Base-by-base conservation (phyloP, 2,797 vertebrate genomes). In the Australoheros facetus region DNA sequence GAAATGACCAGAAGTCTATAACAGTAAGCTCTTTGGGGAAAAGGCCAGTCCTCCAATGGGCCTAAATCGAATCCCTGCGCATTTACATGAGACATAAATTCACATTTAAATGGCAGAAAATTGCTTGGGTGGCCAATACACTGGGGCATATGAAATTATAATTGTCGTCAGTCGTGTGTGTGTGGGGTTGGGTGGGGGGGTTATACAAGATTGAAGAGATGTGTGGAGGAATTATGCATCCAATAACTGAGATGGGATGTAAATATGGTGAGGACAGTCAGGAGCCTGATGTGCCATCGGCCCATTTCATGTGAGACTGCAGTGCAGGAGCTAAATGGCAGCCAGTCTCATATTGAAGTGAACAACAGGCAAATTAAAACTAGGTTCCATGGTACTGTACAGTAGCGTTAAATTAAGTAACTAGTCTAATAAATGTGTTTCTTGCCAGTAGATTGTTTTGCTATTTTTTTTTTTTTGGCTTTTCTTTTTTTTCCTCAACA, bases 41-140 rank as follows among this genome's bases (percentile, higher is more conserved):
- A 97, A 97, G 94, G 96, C 96, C 96, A 96, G 88, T 90, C 88
- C 89, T 95, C 94, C 93, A 88, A 84, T 89, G 89, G 94, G 87
- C 89, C 91, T 87, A 89, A 92, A 94, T 96, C 87, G 88, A 95
- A 92, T 94, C 90, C 86, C 77, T 73, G 56, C 82, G 91, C 87
- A 95, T 96, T 96, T 95, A 91, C 94, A 95, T 95, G 87, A 87
- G 81, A 91, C 91, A 90, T 93, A 94, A 95, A 96, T 93, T 94
- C 94, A 90, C 87, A 89, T 95, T 94, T 93, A 94, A 92, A 91
- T 89, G 86, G 89, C 76, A 84, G 89, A 91, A 92, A 94, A 96
- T 95, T 94, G 93, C 91, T 89, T 58, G 34, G 66, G 82, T 64
- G 81, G 79, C 84, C 90, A 89, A 95, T 91, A 94, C 89, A 92